Evolutionary conservation across 2,113 vertebrate genomes (phyloP).

Genomic region (Leucopsar rothschildi): DNA sequence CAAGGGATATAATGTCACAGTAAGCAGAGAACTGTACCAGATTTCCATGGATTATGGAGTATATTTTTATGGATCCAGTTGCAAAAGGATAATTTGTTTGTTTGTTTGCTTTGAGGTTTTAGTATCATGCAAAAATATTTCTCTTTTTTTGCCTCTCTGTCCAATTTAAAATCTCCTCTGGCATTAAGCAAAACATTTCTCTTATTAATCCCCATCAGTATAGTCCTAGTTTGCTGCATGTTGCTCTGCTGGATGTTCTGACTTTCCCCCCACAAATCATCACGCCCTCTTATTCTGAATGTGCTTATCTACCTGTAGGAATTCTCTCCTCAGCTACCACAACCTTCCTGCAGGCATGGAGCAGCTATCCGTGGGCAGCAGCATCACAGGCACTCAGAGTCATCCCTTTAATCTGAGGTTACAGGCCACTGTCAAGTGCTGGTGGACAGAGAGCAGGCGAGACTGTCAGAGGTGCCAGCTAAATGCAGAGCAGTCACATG

Average conservation of each 20-base stretch:
- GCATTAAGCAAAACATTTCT: not conserved
- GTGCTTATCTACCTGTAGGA: not conserved
- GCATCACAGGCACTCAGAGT: not conserved
- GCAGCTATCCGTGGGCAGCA: not conserved
- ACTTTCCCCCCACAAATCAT: not conserved
- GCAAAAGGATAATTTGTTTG: not conserved
- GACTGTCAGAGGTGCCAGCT: not conserved
- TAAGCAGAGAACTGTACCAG: not conserved
- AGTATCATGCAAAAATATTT: not conserved
- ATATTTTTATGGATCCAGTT: not conserved
- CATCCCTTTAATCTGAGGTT: not conserved
- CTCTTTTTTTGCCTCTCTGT: not conserved
- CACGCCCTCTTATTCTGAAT: not conserved
- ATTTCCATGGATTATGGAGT: not conserved
- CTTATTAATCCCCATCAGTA: not conserved
- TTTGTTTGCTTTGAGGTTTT: not conserved
- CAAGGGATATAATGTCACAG: not conserved
- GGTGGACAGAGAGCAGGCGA: slow-evolving; percentile 19
- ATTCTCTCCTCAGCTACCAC: not conserved
- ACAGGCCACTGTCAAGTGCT: slow-evolving; percentile 1
- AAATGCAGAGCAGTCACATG: not conserved
- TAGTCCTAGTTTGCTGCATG: not conserved
- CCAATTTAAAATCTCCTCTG: not conserved
- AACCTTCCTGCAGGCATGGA: not conserved
- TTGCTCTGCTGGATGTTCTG: not conserved